A percentile compares a stretch with the other conserved stretches of the same genome.
Conservation (phyloP, 2,888 invertebrate genomes). For the Lomographa bimaculata region DNA sequence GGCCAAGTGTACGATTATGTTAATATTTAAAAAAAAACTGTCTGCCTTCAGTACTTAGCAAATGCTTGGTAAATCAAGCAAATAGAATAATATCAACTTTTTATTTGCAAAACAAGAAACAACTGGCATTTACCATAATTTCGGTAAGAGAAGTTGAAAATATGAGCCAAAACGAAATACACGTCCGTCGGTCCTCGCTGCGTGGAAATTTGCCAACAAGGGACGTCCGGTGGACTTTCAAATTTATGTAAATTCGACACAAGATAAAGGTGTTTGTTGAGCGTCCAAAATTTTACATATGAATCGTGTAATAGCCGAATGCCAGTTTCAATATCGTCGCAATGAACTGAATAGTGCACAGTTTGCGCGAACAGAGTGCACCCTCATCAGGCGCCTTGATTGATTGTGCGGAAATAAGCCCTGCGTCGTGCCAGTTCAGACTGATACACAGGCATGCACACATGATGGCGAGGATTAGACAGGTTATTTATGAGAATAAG, state of each 20-base stretch:
- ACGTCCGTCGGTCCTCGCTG: slow-evolving; percentile 47
- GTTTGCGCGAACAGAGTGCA: slow-evolving; percentile 56
- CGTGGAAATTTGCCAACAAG: slow-evolving; percentile 64
- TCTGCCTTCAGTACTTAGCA: no score
- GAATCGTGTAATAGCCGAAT: slow-evolving; percentile 53
- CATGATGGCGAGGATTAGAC: slow-evolving; percentile 28
- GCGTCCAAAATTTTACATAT: slow-evolving; percentile 51
- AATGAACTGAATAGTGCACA: slow-evolving; percentile 55
- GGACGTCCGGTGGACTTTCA: slow-evolving; percentile 61
- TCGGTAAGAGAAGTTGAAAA: slow-evolving; percentile 33
- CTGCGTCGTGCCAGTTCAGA: slow-evolving; percentile 46
- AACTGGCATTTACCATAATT: slow-evolving; percentile 32
- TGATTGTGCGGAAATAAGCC: slow-evolving; percentile 75
- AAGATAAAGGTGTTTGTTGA: slow-evolving; percentile 65
- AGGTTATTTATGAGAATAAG: slow-evolving; percentile 33
- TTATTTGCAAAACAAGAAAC: slow-evolving; percentile 29
- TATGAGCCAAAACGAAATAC: slow-evolving; percentile 46
- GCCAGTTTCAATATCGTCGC: slow-evolving; percentile 49
- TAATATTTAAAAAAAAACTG: no score
- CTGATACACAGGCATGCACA: slow-evolving; percentile 39
- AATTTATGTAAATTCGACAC: slow-evolving; percentile 69
- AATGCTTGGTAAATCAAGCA: no score
- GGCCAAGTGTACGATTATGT: no score
- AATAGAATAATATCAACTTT: no score
- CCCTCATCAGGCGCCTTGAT: slow-evolving; percentile 70